Conservation (phyloP, 2,797 vertebrate genomes). For the Tapirus indicus region DNA sequence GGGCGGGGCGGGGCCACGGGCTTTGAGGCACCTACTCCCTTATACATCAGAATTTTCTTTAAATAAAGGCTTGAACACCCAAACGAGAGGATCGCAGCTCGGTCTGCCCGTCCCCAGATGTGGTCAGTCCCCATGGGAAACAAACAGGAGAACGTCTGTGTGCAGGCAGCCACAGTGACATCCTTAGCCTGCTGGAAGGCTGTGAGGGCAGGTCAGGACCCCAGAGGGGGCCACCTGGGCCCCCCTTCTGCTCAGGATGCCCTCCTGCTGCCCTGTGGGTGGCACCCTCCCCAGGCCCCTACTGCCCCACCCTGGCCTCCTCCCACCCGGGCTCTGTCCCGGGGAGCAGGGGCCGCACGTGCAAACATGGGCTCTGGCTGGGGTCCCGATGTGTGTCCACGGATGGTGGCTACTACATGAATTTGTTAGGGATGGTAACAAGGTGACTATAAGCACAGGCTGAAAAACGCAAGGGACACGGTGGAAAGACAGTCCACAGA, state of each 20-base stretch:
- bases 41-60: neutral
- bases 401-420: neutral
- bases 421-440: neutral
- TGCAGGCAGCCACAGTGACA: rapidly evolving
- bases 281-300: neutral
- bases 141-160: neutral
- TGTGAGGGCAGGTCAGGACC: neutral
- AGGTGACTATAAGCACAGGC: neutral
- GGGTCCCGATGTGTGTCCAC: neutral
- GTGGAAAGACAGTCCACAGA: too few relatives aligned
- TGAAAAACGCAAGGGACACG: neutral
- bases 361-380: too few relatives aligned
- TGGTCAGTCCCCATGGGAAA: neutral
- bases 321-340: neutral
- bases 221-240: neutral
- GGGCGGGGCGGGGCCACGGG: too few relatives aligned
- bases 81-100: neutral
- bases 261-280: neutral
- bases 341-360: rapidly evolving
- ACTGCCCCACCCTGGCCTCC: neutral
- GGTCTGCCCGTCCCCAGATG: rapidly evolving
- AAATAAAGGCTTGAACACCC: neutral
- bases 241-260: neutral
- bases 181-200: neutral
- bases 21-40: neutral